A percentile compares a stretch with the other conserved stretches of the same genome.
Evolutionary conservation across 2,888 invertebrate species (phyloP).

Genomic region (Horisme vitalbata): DNA sequence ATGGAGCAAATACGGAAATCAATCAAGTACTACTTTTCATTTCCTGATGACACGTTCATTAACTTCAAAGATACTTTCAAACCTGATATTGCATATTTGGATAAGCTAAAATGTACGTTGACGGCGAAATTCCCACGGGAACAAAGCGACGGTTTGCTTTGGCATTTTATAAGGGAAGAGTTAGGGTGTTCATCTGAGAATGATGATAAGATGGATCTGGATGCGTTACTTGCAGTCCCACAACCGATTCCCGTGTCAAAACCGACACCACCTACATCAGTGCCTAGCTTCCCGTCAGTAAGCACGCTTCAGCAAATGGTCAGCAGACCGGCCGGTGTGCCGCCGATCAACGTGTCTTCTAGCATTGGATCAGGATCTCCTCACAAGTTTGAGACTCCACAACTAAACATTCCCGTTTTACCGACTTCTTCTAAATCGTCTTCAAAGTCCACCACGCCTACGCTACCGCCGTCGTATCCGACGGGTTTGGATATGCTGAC

Average conservation of each 20-base stretch:
- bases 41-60: slow-evolving; percentile 68
- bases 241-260: slow-evolving; percentile 76
- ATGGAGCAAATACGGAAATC: slow-evolving; percentile 93
- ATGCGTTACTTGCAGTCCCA: slow-evolving; percentile 83
- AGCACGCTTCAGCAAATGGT: slow-evolving; percentile 80
- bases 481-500: slow-evolving; percentile 78
- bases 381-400: slow-evolving; percentile 82
- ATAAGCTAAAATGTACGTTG: slow-evolving; percentile 92
- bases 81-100: slow-evolving; percentile 89
- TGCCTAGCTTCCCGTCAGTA: slow-evolving; percentile 74
- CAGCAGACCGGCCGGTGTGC: slow-evolving; percentile 75
- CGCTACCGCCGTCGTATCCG: slow-evolving; percentile 76
- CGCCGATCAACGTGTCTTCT: slow-evolving; percentile 75
- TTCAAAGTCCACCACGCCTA: slow-evolving; percentile 79
- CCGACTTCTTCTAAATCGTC: slow-evolving; percentile 83
- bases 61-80: slow-evolving; percentile 84
- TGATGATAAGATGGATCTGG: slow-evolving; percentile 86
- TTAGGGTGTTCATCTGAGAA: slow-evolving; percentile 86
- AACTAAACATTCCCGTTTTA: slow-evolving; percentile 83
- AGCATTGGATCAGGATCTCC: slow-evolving; percentile 75
- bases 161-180: slow-evolving; percentile 90
- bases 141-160: slow-evolving; percentile 88
- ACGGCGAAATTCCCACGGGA: slow-evolving; percentile 92
- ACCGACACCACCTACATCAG: slow-evolving; percentile 60
- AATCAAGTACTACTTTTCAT: slow-evolving; percentile 91